Evolutionary conservation across 2,888 invertebrate species (phyloP).

Genomic region (Chironomus tentans): DNA sequence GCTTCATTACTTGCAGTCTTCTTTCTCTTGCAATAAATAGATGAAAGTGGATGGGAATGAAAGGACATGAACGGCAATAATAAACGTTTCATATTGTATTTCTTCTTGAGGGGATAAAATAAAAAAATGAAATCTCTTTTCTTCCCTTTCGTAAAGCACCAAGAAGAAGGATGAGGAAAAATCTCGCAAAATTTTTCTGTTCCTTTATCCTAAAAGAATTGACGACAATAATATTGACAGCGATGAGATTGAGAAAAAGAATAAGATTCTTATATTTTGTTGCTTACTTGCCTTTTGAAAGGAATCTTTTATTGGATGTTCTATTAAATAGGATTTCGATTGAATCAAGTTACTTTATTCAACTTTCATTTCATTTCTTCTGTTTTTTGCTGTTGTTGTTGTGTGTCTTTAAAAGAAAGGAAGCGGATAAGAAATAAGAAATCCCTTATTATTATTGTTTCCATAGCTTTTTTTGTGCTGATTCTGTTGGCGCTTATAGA

Average conservation of each 20-base stretch:
- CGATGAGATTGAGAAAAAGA: neutral
- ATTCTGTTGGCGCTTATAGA: neutral
- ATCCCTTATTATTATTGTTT: conserved; percentile 14
- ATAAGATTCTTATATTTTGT: neutral
- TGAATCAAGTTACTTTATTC: conserved; percentile 10
- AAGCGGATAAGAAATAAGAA: neutral
- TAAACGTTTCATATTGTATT: neutral
- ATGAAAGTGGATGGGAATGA: neutral
- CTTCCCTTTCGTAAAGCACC: neutral
- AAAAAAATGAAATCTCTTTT: neutral
- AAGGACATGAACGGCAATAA: neutral
- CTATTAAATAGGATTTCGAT: conserved; percentile 23
- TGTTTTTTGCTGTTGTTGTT: neutral
- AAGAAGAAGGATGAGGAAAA: too few relatives aligned
- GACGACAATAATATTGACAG: conserved; percentile 20
- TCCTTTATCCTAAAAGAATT: neutral
- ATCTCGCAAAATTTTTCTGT: neutral
- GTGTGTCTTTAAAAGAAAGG: neutral
- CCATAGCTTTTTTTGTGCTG: neutral
- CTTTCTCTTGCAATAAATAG: neutral
- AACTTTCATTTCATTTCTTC: neutral
- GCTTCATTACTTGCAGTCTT: neutral
- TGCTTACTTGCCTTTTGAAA: neutral
- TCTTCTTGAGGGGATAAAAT: neutral
- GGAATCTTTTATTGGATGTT: conserved; percentile 6